Evolutionary conservation across 2,888 invertebrate species (phyloP), one percentile per base, ranked within the genome.

Genomic region (Dynastes maya): DNA sequence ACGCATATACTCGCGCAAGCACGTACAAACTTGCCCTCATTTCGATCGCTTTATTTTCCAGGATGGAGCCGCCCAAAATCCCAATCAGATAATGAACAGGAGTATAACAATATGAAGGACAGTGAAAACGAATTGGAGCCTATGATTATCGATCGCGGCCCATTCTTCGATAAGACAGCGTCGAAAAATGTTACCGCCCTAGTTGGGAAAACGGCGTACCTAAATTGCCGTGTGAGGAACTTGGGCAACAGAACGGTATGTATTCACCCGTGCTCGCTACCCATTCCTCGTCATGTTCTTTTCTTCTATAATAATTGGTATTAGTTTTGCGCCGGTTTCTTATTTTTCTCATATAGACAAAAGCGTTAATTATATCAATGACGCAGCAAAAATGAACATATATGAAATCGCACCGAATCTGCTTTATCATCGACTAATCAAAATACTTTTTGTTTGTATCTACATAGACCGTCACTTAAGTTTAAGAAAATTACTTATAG

Each of bases 221-320:
- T 95, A 80, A 94, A 92, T 87, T 95, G 95, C 90, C 91, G 94
- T 81, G 94, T 95, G 22, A 92, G 93, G 84, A 94, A 94, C 86
- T 91, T 95, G 81, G 95, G 94, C 58, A 94, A 95, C 85, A 91
- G 94, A 88, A 95, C 95, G 90, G 95, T 95, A 85, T 91, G 92
- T 86, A 65, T 64, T 63, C 70, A 22, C 64, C 40, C 53, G 13
- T 11, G 11, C 63, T n/a, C 16, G 5, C 27, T 45, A 45, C 11
- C 45, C 45, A 11, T 45, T 8, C 8, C 8, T 45, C 45, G 49
- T 11, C 29, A 27, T 11, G 37, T 37, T 37, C 32, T 45, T 16
- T 65, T 16, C 65, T 40, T 40, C 45, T n/a, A 22, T 27, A 13
- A 9, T 29, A 64, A 64, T n/a, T 11, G 22, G 6, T 64, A 64